Conservation (phyloP, 23 tunicate species). For the Halocynthia roretzi region DNA sequence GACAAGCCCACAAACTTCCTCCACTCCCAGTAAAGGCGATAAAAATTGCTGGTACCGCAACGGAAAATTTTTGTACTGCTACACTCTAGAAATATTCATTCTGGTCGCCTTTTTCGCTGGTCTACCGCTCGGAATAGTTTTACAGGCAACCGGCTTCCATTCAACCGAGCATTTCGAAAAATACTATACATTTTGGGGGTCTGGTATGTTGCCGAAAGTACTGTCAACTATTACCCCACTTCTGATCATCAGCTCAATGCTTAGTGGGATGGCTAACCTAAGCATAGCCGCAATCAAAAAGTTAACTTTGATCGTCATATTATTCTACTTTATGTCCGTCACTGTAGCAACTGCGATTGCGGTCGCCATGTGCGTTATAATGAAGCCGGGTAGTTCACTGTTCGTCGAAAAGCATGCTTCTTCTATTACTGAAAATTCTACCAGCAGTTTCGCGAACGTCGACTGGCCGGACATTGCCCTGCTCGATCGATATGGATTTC, state of each 20-base stretch:
- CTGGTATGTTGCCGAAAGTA: conserved; percentile 15
- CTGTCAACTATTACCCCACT: conserved; percentile 21
- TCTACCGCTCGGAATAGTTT: conserved; percentile 14
- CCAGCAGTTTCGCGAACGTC: background rate
- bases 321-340: background rate
- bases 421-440: background rate
- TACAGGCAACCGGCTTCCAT: conserved; percentile 15
- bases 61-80: conserved; percentile 18
- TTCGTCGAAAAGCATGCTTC: background rate
- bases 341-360: conserved; percentile 4
- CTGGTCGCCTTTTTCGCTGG: conserved; percentile 17
- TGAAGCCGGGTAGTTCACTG: conserved; percentile 4
- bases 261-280: conserved; percentile 13
- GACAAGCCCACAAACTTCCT: background rate
- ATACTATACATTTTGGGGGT: conserved; percentile 22
- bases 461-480: background rate
- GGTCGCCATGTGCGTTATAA: background rate
- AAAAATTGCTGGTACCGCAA: conserved; percentile 11
- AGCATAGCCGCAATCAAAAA: background rate
- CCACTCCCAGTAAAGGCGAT: background rate
- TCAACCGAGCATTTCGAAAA: background rate
- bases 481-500: conserved; percentile 1
- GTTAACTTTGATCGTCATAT: background rate
- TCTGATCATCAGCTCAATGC: conserved; percentile 13
- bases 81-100: conserved; percentile 16